Base-by-base conservation (phyloP, 2,888 invertebrate species). In the Drosophila picticornis region DNA sequence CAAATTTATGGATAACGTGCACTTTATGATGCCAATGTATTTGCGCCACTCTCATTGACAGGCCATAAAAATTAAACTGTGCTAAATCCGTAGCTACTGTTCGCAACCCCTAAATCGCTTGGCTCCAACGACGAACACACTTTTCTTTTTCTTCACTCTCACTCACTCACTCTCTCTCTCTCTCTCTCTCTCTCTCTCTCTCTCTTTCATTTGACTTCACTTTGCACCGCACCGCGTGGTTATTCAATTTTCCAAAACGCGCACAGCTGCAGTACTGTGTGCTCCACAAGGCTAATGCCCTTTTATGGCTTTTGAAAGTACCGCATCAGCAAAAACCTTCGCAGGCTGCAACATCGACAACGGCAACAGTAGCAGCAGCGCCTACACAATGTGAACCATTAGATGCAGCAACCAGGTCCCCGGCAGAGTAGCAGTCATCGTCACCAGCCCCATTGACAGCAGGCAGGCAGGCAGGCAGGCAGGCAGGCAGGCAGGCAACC, bases 261-360 rank as follows among this genome's bases (percentile, higher is more conserved):
- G 61, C 79, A 59, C 84, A 77, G 65, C 65, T 52, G 46, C 60
- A 32, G 22, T 3, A 56, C 27, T 80, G 76, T 83, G 83, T 83
- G 65, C 76, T 80, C 83, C 83, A 79, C 70, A 77, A 85, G 84
- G 84, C 88, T 84, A 84, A 84, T 84, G 88, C 84, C 84, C 84
- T 84, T 84, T 84, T 88, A 84, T 83, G 88, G 88, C 88, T 88
- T 85, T 85, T 69, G 72, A 84, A 83, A 75, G 88, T 85, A 79
- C 86, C 83, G 68, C 84, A 79, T 84, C 84, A 84, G 84, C 84
- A 83, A 60, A 74, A 77, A 67, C 53, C 38, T 64, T 38, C 59
- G 58, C 62, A 27, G 61, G 59, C 63, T 62, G 72, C 75, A 65
- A 40, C 65, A 55, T 56, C 70, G 70, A 56, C 53, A 40, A 60